Evolutionary conservation across 2,888 invertebrate genomes (phyloP), one percentile per base, ranked within the genome.

Genomic region (Drosophila paramelanica): DNA sequence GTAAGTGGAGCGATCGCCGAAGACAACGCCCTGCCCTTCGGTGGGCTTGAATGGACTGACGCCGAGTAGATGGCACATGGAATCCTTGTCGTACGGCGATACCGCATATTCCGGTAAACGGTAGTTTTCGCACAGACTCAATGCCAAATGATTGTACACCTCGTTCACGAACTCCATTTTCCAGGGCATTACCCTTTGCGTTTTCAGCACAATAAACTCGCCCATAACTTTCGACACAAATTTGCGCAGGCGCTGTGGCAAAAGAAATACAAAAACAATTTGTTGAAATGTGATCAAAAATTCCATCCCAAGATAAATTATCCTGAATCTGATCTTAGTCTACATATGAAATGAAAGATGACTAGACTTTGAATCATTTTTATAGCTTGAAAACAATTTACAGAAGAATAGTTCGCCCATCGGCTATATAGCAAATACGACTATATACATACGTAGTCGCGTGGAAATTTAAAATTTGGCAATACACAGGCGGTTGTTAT

Each of bases 141-240:
- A 20, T 1, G 72, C 90, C 56, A 90, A 8, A 20, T 81, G 58
- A 31, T 90, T 88, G 51, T 81, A 90, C 4, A 90, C 89, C 73
- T 88, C 88, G 49, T 87, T 85, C 56, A 75, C 75, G 43, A 89
- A 88, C 43, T 85, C 70, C 5, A 62, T 62, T 58, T 87, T 89
- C 85, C 88, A 88, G 1, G 89, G 90, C 82, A 89, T 79, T 14
- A 79, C 38, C 5, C 81, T 74, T 13, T 13, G 62, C 1, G 90
- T 89, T 57, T 89, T 88, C 3, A 89, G 13, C 8, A 71, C 77
- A 39, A 77, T 70, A 36, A 82, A 89, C 5, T 79, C 70, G 20
- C 77, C 79, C 87, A 88, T 89, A 0, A 74, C 71, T 3, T 79
- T 80, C 38, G 73, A 71, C 0, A 89, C 73, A 27, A 69, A 84